Base-by-base conservation (phyloP, 2,888 invertebrate genomes). In the Elmis aenea region DNA sequence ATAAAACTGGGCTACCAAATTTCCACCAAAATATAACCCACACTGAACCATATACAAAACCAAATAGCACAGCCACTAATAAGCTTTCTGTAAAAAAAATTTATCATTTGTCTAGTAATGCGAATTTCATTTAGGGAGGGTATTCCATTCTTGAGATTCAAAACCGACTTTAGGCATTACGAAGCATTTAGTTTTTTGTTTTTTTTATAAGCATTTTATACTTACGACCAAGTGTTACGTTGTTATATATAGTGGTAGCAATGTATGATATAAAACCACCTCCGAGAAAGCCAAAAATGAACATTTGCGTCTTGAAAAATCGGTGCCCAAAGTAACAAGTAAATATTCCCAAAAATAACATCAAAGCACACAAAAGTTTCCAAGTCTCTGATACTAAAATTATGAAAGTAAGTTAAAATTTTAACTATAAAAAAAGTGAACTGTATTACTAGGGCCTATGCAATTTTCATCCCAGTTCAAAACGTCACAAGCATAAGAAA, bases 401-500 rank as follows among this genome's bases (percentile, higher is more conserved):
- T 45, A 8, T 18, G 8, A 6, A 6, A 6, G 5, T 18, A 18
- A 6, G 18, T 18, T 18, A 6, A 8, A 47, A 15, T 21, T 30
- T 25, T 16, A 12, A 33, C 10, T 35, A 48, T 24, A 32, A 13
- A 21, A 32, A 16, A 20, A 16, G 11, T 21, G 13, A 12, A 12
- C 22, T 34, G 13, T 10, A n/a, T 67, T 69, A 80, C 81, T 71
- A 46, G 76, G 61, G 42, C 72, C 59, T 32, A 71, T 61, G 54
- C 81, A 81, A 26, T 58, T 61, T 45, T 72, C 70, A 9, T 63
- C 60, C 32, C 69, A 68, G 2, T 64, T 54, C 4, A 65, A 31
- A 2, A 74, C 65, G 40, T 72, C 68, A 61, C 86, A 87, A 1
- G 76, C 81, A 54, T 84, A 86, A 1, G 78, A 77, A 28, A 75